A percentile compares a stretch with the other conserved stretches of the same genome.
Conservation (phyloP, 2,113 vertebrate species). For the Corythornis madagascariensis region DNA sequence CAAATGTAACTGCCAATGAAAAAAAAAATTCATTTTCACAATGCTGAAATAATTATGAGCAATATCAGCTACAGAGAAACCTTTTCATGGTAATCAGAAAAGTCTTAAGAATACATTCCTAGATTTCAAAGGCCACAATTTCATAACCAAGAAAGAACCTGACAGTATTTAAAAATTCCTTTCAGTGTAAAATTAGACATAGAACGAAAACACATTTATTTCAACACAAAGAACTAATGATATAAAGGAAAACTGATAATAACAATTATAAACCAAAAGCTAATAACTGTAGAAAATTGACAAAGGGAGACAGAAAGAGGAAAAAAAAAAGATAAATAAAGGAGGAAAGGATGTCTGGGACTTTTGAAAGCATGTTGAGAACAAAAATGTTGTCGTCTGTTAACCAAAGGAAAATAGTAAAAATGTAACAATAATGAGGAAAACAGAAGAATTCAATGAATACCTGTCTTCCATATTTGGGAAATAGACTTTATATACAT, state of each 20-base stretch:
- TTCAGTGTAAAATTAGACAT: constrained; percentile 17
- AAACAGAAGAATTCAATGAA: constrained; percentile 29
- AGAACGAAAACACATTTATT: constrained; percentile 48
- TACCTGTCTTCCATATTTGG: constrained; percentile 42
- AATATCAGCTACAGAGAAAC: constrained; percentile 33
- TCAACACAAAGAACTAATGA: constrained; percentile 47
- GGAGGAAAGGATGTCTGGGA: constrained; percentile 6
- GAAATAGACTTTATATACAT: constrained; percentile 6
- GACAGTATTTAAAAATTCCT: constrained; percentile 24
- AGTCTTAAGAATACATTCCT: neutral
- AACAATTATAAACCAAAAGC: constrained; percentile 44
- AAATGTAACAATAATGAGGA: constrained; percentile 17
- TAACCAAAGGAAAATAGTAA: constrained; percentile 20
- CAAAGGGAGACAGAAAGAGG: neutral
- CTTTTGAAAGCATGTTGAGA: constrained; percentile 36
- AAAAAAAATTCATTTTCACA: neutral
- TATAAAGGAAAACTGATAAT: constrained; percentile 50
- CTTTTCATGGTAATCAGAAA: neutral
- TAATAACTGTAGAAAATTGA: constrained; percentile 25
- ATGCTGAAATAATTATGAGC: constrained; percentile 27
- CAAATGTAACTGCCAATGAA: neutral
- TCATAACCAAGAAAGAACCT: neutral
- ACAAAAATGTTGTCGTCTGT: constrained; percentile 54
- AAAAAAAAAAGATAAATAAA: neutral
- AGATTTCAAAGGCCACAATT: constrained; percentile 50